Evolutionary conservation across 2,797 vertebrate species (phyloP), one percentile per base, ranked within the genome.

Genomic region (Capromys pilorides): DNA sequence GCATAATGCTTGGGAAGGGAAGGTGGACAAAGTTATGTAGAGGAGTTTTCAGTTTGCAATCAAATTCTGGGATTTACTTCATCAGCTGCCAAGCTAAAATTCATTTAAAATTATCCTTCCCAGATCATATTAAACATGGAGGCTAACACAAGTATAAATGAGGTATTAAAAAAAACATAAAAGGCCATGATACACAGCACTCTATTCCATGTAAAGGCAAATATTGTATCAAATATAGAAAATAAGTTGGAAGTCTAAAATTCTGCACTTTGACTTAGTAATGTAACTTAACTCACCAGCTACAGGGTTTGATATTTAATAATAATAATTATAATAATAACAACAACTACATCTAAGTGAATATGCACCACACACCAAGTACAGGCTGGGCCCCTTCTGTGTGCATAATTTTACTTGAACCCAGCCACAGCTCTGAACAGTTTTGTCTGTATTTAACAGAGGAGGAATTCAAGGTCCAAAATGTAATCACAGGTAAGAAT

Each of bases 71-170:
- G 31, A 92, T 71, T 86, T 88, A 93, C 54, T 82, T 10, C 71
- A 78, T 28, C 45, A 54, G 26, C 54, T 94, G 28, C 80, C 64
- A 80, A 88, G 26, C 31, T 86, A 92, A 91, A 93, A 79, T 88
- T 95, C 67, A 88, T 78, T 90, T 36, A n/a, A 69, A 96, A 92
- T 22, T 16, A 95, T 80, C 86, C 45, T 86, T 66, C 49, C 79
- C 11, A 95, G 75, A 80, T 16, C 22, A 61, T 41, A 86, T 61
- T 86, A 93, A 95, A 94, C 62, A 90, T 7, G 87, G 26, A 10
- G 33, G 36, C 24, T 6, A 64, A 22, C 24, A 95, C 83, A 90
- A 91, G 95, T 78, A 86, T 59, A 82, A 91, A 80, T 82, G 73
- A 92, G 12, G 51, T 51, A 88, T 59, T 86, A 91, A 93, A 85